Evolutionary conservation across 64 coral and sea anemone species (phyloP).

Genomic region (Pachyseris speciosa): DNA sequence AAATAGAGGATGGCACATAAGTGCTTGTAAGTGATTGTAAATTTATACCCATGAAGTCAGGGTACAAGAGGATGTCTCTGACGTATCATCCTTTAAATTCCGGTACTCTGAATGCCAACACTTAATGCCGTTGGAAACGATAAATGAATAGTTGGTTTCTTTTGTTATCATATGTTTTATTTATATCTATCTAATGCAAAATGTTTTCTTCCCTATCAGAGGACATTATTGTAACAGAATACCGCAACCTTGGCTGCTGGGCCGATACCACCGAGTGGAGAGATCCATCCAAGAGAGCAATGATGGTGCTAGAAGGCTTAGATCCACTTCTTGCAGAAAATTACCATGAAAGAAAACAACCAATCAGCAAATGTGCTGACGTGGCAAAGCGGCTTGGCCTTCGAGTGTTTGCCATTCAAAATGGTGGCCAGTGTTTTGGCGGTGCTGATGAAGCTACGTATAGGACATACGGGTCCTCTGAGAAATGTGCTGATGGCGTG

Average conservation of each 20-base stretch:
- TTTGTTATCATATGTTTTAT: background rate
- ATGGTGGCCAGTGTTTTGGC: conserved; percentile 96
- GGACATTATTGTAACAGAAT: conserved; percentile 95
- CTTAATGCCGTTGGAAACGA: too few relatives aligned
- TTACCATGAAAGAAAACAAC: conserved; percentile 78
- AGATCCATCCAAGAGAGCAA: conserved; percentile 71
- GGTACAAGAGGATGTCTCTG: too few relatives aligned
- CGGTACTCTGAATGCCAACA: too few relatives aligned
- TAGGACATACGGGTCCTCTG: conserved; percentile 87
- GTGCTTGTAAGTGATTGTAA: too few relatives aligned
- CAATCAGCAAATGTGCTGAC: conserved; percentile 95
- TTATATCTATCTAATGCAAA: background rate
- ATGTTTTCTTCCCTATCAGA: conserved; percentile 27
- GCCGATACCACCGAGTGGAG: conserved; percentile 89
- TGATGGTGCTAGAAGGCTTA: conserved; percentile 71
- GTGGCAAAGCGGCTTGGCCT: conserved; percentile 77
- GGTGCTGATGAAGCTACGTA: conserved; percentile 54
- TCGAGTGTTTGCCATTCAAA: conserved; percentile 93
- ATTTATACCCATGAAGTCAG: too few relatives aligned
- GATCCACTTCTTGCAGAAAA: conserved; percentile 56
- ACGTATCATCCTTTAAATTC: too few relatives aligned
- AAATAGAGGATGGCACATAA: too few relatives aligned
- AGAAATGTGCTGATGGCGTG: conserved; percentile 81
- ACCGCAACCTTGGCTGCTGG: conserved; percentile 94
- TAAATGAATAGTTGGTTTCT: too few relatives aligned